Evolutionary conservation across 64 coral and sea anemone species (phyloP).

Genomic region (Catalaphyllia jardinei): DNA sequence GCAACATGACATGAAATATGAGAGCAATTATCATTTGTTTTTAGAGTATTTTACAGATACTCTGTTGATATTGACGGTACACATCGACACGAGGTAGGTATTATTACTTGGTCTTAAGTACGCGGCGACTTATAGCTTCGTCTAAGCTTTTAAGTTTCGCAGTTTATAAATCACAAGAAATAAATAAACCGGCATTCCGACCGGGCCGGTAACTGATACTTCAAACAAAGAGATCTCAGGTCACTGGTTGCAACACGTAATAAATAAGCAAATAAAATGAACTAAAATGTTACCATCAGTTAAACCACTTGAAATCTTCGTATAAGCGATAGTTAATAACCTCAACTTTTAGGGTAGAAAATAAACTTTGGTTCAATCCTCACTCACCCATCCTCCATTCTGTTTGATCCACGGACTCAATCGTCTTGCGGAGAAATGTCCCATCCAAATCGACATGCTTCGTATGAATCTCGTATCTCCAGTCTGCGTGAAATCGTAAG

Average conservation of each 20-base stretch:
- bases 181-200: no score
- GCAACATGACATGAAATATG: background rate
- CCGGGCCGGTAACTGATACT: background rate
- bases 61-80: background rate
- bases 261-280: background rate
- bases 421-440: constrained; percentile 49
- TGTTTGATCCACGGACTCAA: constrained; percentile 72
- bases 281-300: background rate
- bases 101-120: no score
- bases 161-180: background rate
- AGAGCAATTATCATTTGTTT: background rate
- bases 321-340: background rate
- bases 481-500: constrained; percentile 70
- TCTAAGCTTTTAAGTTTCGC: background rate
- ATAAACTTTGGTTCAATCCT: background rate
- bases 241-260: background rate
- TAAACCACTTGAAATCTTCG: background rate
- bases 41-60: background rate
- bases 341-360: background rate
- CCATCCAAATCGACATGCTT: constrained; percentile 79
- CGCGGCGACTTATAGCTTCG: no score
- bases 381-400: constrained; percentile 88
- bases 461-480: constrained; percentile 58
- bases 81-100: background rate
- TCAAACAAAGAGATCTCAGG: background rate